Evolutionary conservation across 2,888 invertebrate species (phyloP).

Genomic region (Allacma fusca): DNA sequence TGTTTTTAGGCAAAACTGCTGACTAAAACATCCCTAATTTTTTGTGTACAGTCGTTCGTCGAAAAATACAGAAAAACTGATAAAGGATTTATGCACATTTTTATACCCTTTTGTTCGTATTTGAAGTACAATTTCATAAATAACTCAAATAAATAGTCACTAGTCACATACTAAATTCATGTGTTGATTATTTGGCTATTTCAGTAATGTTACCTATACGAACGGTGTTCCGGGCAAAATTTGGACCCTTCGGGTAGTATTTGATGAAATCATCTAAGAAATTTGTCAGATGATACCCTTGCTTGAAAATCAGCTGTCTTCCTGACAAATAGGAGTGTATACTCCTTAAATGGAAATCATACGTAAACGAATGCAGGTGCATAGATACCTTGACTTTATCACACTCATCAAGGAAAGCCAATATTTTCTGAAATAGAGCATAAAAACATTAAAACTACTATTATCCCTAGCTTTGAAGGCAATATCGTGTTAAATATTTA

Average conservation of each 20-base stretch:
- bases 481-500: no score
- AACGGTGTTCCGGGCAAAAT: conserved; percentile 77
- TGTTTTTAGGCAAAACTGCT: no score
- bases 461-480: no score
- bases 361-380: conserved; percentile 80
- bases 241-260: conserved; percentile 79
- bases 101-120: no score
- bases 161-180: no score
- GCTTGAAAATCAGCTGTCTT: conserved; percentile 67
- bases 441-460: background rate
- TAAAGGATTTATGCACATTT: no score
- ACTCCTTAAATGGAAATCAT: conserved; percentile 77
- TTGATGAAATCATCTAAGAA: conserved; percentile 80
- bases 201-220: conserved; percentile 75
- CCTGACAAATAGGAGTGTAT: conserved; percentile 74
- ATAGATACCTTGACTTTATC: conserved; percentile 76
- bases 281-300: conserved; percentile 75
- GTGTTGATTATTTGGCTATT: no score
- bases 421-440: conserved; percentile 67
- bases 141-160: no score
- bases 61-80: no score
- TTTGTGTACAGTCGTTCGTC: no score
- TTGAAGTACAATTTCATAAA: no score
- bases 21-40: no score
- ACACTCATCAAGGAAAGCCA: conserved; percentile 73